Evolutionary conservation across 1,140 invertebrate genomes (phyloP).

Genomic region (Drosophila prosaltans): DNA sequence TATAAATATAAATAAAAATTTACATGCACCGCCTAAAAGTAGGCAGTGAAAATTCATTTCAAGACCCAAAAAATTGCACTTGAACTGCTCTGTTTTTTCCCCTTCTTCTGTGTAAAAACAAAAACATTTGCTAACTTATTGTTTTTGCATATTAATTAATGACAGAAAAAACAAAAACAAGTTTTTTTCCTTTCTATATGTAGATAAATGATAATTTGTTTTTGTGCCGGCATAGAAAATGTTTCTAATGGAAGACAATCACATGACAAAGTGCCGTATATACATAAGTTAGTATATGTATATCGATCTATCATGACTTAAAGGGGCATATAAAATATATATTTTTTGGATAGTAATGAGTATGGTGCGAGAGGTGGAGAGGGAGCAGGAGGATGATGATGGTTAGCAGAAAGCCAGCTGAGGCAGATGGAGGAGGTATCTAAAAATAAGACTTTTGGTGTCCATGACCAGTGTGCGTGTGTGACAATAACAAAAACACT

Average conservation of each 20-base stretch:
- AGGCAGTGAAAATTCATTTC: conserved; percentile 31
- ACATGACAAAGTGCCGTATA: conserved; percentile 33
- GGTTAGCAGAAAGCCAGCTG: background rate
- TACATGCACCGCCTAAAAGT: conserved; percentile 48
- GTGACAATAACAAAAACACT: conserved; percentile 30
- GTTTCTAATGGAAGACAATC: conserved; percentile 13
- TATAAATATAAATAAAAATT: conserved; percentile 15
- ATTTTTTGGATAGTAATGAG: conserved; percentile 25
- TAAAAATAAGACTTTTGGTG: conserved; percentile 58
- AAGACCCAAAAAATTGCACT: conserved; percentile 2
- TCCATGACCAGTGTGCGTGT: conserved; percentile 41
- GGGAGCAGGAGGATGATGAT: too few relatives aligned
- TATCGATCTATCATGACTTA: conserved; percentile 64
- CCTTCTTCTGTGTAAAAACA: background rate
- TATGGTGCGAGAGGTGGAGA: background rate
- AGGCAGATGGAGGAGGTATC: conserved; percentile 28
- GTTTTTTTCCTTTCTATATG: conserved; percentile 18
- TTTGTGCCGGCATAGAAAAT: background rate
- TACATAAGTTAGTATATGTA: conserved; percentile 14
- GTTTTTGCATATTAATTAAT: background rate
- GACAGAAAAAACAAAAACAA: conserved; percentile 17
- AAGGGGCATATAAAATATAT: conserved; percentile 9
- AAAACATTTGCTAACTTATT: conserved; percentile 26
- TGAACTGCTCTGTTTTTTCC: conserved; percentile 23
- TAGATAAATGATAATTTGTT: conserved; percentile 25